Evolutionary conservation across 2,797 vertebrate species (phyloP).

Genomic region (Neostethus bicornis): DNA sequence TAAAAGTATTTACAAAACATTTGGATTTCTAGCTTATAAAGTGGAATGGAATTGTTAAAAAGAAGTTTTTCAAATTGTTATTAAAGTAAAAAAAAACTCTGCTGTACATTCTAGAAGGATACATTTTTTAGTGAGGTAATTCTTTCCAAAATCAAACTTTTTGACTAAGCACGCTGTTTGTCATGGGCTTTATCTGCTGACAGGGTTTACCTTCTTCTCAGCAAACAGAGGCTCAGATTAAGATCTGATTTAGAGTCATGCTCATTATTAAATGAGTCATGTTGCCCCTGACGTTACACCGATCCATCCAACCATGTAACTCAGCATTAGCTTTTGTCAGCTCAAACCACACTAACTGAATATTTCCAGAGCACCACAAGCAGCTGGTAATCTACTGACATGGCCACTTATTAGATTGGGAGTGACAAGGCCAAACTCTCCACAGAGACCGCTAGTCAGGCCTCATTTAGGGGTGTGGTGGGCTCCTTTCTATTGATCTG

Average conservation of each 20-base stretch:
- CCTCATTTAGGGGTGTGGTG: constrained; percentile 61
- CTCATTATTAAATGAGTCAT: constrained; percentile 64
- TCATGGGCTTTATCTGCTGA: constrained; percentile 35
- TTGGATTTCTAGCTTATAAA: background rate
- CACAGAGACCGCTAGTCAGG: constrained; percentile 66
- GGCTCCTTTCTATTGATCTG: constrained; percentile 67
- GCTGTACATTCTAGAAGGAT: background rate
- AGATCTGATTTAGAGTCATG: constrained; percentile 51
- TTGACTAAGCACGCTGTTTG: too few species aligned
- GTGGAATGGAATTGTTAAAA: background rate
- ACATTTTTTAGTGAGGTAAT: too few species aligned
- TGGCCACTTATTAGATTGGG: constrained; percentile 70
- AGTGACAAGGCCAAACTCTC: constrained; percentile 73
- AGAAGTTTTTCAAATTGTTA: too few species aligned
- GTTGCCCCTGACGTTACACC: constrained; percentile 46
- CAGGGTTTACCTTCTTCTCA: constrained; percentile 34
- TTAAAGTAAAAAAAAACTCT: background rate
- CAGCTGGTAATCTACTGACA: constrained; percentile 69
- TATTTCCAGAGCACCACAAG: constrained; percentile 65
- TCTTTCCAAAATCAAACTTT: too few species aligned
- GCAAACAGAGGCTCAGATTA: constrained; percentile 35
- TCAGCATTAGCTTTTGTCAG: constrained; percentile 70
- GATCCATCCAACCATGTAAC: constrained; percentile 40
- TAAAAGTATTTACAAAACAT: too few species aligned
- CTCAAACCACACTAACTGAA: constrained; percentile 62